Conservation (phyloP, 2,888 invertebrate species). For the Biston stratarius region DNA sequence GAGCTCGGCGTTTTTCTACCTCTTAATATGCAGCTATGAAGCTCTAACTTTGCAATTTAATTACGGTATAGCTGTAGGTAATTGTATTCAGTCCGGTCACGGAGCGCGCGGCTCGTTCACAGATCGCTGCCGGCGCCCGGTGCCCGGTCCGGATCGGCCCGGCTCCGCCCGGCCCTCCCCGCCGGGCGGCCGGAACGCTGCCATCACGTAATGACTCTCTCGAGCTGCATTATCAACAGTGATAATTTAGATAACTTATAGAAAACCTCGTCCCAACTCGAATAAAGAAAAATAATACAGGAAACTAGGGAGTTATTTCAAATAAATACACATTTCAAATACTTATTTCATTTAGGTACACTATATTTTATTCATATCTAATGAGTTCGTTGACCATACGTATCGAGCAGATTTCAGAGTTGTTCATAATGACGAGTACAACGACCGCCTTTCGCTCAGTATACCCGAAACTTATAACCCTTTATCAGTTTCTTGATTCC, state of each 20-base stretch:
- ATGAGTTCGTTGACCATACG: no score
- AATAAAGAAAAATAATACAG: conserved; percentile 9
- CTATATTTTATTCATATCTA: no score
- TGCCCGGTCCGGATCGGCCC: conserved; percentile 15
- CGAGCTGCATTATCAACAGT: conserved; percentile 56
- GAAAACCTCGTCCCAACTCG: conserved; percentile 22
- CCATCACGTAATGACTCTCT: conserved; percentile 55
- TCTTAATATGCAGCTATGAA: conserved; percentile 65
- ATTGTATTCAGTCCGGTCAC: conserved; percentile 63
- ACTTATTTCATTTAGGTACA: no score
- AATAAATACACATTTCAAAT: no score
- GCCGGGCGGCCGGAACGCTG: conserved; percentile 20
- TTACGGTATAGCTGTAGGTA: conserved; percentile 63
- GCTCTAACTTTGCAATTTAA: conserved; percentile 71
- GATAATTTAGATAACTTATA: conserved; percentile 48
- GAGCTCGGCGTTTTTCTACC: conserved; percentile 58
- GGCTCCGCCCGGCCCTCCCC: conserved; percentile 30
- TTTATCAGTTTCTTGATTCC: no score
- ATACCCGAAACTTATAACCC: no score
- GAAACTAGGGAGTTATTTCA: neutral
- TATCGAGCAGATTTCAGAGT: no score
- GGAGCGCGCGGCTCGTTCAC: conserved; percentile 54
- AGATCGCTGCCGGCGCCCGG: conserved; percentile 49
- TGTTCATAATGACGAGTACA: no score
- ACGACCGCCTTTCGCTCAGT: no score